Percentiles rank a stretch among this genome's conserved stretches.
These are phyloP conservation scores for Peromyscus eremicus DNA, from an alignment of 2,797 vertebrate species.

Conservation along the genomic window DNA sequence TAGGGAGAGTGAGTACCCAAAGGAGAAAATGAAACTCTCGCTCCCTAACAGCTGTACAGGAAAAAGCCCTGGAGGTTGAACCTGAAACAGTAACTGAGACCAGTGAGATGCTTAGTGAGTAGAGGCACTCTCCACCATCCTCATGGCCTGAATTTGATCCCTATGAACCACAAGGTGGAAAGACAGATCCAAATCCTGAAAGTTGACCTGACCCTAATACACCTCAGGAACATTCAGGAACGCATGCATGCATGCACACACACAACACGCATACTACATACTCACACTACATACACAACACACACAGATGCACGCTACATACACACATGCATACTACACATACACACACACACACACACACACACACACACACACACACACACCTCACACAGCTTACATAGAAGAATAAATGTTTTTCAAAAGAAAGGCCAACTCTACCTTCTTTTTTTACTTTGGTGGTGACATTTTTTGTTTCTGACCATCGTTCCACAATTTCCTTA, in stretches of 20 bases:
- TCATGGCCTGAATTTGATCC: not conserved
- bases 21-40: slow-evolving; percentile 1
- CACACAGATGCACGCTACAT: not conserved
- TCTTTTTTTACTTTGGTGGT: slow-evolving; percentile 88
- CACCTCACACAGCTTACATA: not conserved
- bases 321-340: not conserved
- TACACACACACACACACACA: not conserved
- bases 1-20: not conserved
- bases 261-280: not conserved
- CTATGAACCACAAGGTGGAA: not conserved
- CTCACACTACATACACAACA: not conserved
- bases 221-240: not conserved
- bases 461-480: slow-evolving; percentile 90
- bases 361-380: too few species aligned
- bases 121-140: not conserved
- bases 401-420: not conserved
- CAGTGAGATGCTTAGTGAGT: not conserved
- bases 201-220: not conserved
- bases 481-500: slow-evolving; percentile 94
- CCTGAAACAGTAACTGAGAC: slow-evolving; percentile 44
- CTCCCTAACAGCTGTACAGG: not conserved
- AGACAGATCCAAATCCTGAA: not conserved
- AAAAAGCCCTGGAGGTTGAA: not conserved
- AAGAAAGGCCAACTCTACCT: slow-evolving; percentile 85
- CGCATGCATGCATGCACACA: not conserved